Evolutionary conservation across 2,888 invertebrate genomes (phyloP).

Genomic region (Spodoptera picta): DNA sequence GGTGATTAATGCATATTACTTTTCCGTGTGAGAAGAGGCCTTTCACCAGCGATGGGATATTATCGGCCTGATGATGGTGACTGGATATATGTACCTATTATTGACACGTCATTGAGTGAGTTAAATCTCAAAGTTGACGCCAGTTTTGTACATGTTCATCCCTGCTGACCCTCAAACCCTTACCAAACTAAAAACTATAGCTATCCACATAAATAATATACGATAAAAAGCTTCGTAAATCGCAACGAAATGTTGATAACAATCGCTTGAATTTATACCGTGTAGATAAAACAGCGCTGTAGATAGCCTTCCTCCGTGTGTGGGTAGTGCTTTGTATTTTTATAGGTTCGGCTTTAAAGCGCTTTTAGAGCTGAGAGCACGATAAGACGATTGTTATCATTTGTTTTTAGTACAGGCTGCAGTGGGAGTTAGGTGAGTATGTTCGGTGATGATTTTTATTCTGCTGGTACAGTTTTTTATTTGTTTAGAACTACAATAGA

Average conservation of each 20-base stretch:
- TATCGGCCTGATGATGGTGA: no score
- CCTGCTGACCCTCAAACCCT: slow-evolving; percentile 7
- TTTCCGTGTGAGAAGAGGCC: no score
- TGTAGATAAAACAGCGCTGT: slow-evolving; percentile 35
- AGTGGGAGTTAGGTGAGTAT: slow-evolving; percentile 5
- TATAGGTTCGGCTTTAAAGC: slow-evolving; percentile 39
- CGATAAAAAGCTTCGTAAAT: slow-evolving; percentile 53
- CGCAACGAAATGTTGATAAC: slow-evolving; percentile 45
- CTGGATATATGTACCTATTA: no score
- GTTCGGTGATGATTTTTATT: no score
- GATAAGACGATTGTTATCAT: slow-evolving; percentile 36
- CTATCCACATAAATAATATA: slow-evolving; percentile 54
- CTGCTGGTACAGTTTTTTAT: no score
- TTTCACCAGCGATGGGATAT: no score
- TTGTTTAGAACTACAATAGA: no score
- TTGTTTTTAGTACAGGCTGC: slow-evolving; percentile 12
- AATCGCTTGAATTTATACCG: slow-evolving; percentile 52
- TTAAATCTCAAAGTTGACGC: no score
- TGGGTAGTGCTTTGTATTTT: slow-evolving; percentile 43
- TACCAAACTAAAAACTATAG: slow-evolving; percentile 32
- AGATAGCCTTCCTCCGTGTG: slow-evolving; percentile 38
- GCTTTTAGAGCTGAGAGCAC: slow-evolving; percentile 39
- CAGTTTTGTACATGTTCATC: neutral
- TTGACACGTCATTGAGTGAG: no score
- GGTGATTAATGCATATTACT: no score